Base-by-base conservation (phyloP, 1,140 invertebrate species). In the Atta cephalotes region DNA sequence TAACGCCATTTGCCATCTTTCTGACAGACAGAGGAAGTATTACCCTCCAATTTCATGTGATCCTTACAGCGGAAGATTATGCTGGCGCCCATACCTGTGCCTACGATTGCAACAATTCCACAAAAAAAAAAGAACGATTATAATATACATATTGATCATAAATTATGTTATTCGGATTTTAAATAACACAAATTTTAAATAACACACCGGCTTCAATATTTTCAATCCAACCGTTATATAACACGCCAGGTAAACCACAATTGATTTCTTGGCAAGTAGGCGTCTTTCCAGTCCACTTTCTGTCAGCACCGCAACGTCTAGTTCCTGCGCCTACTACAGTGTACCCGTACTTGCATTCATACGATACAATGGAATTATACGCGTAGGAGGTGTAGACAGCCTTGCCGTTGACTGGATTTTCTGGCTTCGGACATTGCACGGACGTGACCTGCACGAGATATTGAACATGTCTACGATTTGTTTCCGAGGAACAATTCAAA, bases 191-290 rank as follows among this genome's bases (percentile, higher is more conserved):
- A 25, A 49, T 45, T 51, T 31, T 21, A 56, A 49, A 60, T 25
- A 72, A 89, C 84, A 89, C 89, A 95, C 95, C 95, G 16, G 97
- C 96, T 89, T 98, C 98, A 72, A 98, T 98, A 91, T 99, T 99
- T 94, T 99, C 98, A 80, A 99, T 96, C 97, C 98, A 99, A 9
- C 99, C 99, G 93, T 99, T 99, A 96, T 98, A 98, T 1, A 99
- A 96, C 28, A 97, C 96, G 5, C 98, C 98, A 0, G 98, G 98
- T 89, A 97, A 97, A 2, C 98, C 98, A 94, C 99, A 99, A 95
- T 99, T 98, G 91, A 99, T 99, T 95, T 99, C 99, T 97, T 98
- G 98, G 94, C 99, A 99, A 49, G 96, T 95, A 0, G 98, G 98
- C 89, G 98, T 96, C 16, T 96, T 96, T 49, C 98, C 99, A 18